Conservation (phyloP, 2,113 vertebrate species). For the Pseudorectes ferrugineus region DNA sequence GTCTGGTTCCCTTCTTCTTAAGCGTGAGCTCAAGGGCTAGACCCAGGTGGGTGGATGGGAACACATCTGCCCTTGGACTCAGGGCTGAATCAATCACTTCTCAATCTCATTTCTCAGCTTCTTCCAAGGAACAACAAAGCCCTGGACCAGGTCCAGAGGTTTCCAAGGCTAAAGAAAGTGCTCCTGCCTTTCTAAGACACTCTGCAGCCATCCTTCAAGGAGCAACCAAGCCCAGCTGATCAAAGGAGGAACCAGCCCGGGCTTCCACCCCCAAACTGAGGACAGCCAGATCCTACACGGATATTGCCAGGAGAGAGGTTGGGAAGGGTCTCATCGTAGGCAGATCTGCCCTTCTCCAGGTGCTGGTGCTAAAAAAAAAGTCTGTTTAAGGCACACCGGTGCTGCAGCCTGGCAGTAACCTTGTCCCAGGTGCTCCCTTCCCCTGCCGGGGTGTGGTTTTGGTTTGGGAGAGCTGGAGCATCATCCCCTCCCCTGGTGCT, state of each 20-base stretch:
- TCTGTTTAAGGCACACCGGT: rapidly evolving
- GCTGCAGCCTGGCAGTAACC: background rate
- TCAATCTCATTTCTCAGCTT: background rate
- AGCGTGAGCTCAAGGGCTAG: background rate
- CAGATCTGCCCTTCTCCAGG: background rate
- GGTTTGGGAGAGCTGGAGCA: background rate
- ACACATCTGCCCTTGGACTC: background rate
- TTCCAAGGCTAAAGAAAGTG: background rate
- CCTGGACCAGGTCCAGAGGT: background rate
- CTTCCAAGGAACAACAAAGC: background rate
- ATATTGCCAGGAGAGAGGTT: background rate
- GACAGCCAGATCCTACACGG: rapidly evolving
- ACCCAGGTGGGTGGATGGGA: background rate
- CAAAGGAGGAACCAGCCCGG: background rate
- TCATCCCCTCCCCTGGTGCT: background rate
- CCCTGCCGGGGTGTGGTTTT: background rate
- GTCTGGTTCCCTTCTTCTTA: background rate
- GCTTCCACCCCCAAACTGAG: background rate
- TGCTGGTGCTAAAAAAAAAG: background rate
- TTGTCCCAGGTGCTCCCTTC: background rate
- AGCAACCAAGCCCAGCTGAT: background rate
- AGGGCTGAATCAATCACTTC: background rate
- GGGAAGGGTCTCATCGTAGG: rapidly evolving
- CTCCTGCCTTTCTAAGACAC: background rate
- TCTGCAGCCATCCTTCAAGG: background rate